These are phyloP conservation scores for Tragelaphus scriptus DNA, from an alignment of 2,113 vertebrate species.

Conservation along the genomic window DNA sequence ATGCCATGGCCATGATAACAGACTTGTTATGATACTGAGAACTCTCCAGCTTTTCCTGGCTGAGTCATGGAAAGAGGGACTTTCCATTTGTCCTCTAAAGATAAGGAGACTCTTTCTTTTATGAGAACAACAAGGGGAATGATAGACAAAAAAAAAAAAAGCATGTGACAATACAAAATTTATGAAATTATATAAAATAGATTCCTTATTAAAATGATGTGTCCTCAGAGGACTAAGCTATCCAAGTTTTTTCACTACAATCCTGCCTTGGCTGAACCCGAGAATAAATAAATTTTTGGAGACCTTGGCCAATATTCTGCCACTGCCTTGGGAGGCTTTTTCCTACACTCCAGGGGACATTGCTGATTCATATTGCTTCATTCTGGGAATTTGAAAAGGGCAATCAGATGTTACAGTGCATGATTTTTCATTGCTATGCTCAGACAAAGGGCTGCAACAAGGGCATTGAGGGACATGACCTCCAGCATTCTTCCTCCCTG, in stretches of 20 bases:
- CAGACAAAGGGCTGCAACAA: not conserved
- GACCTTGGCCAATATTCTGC: not conserved
- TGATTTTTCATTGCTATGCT: constrained; percentile 2
- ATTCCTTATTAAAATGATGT: constrained; percentile 32
- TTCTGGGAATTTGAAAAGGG: constrained; percentile 42
- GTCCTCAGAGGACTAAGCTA: not conserved
- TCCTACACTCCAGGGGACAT: not conserved
- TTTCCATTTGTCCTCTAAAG: constrained; percentile 17
- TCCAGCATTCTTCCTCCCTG: not conserved
- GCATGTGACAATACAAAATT: not conserved
- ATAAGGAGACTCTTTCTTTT: not conserved
- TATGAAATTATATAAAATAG: not conserved
- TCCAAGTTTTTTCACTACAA: not conserved
- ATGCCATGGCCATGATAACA: not conserved
- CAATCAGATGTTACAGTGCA: not conserved
- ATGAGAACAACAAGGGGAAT: not conserved
- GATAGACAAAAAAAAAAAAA: not conserved
- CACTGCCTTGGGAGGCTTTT: not conserved
- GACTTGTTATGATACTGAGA: not conserved
- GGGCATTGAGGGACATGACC: not conserved
- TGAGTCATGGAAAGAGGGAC: not conserved
- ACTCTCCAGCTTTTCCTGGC: not conserved
- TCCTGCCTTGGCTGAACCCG: not conserved
- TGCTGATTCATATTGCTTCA: constrained; percentile 19
- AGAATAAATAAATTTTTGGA: not conserved